These are phyloP conservation scores for Cyclina sinensis DNA, from an alignment of 1,140 invertebrate species.

Conservation along the genomic window DNA sequence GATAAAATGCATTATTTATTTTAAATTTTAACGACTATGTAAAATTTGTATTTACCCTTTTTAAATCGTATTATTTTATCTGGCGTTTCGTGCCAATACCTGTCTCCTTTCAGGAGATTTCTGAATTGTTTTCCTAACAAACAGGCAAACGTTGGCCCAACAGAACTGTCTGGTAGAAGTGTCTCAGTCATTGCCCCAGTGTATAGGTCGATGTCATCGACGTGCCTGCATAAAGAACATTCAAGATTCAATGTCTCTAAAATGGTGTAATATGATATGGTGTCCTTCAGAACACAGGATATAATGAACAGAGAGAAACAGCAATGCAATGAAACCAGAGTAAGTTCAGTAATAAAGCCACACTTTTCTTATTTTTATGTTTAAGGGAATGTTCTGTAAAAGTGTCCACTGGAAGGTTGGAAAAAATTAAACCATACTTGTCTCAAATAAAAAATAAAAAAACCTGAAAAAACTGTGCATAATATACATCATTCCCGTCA, in stretches of 20 bases:
- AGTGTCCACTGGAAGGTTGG: no score
- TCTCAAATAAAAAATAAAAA: no score
- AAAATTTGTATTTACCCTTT: constrained; percentile 43
- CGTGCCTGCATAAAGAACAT: constrained; percentile 28
- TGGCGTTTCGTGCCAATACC: constrained; percentile 67
- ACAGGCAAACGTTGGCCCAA: constrained; percentile 63
- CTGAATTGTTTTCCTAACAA: constrained; percentile 59
- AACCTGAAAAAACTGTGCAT: no score
- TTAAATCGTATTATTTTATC: constrained; percentile 25
- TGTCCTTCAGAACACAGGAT: neutral
- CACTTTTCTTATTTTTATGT: no score
- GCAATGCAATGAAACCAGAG: no score
- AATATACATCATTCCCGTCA: no score
- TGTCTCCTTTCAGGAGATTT: constrained; percentile 50
- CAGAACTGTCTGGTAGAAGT: constrained; percentile 20
- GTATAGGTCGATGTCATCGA: constrained; percentile 69
- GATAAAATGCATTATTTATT: no score
- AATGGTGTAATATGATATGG: neutral
- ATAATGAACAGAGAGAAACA: neutral
- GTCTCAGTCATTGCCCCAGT: constrained; percentile 61
- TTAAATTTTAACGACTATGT: no score
- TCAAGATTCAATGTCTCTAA: no score
- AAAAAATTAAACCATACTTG: no score
- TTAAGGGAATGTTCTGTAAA: no score
- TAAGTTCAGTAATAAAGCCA: no score